Evolutionary conservation across 2,888 invertebrate genomes (phyloP), one percentile per base, ranked within the genome.

Genomic region (Muscina levida): DNA sequence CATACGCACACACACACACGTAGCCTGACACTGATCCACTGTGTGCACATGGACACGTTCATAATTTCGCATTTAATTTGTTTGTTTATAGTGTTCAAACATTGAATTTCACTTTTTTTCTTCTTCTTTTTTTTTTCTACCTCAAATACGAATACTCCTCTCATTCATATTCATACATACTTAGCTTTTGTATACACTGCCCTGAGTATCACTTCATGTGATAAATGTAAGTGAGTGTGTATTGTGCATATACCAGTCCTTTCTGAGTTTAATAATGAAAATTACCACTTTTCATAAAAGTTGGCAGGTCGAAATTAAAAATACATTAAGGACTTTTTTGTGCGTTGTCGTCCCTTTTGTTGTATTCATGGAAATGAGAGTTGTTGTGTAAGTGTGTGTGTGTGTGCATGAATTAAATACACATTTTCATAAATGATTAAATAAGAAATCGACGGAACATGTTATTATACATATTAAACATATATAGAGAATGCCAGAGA

Each of bases 241-340:
- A 3, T 5, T 31, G 3, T 31, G 31, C 31, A 31, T 31, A 8
- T 31, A 31, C 3, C 8, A 3, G 31, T 31, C 31, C 31, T 31
- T 3, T 65, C 15, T 51, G 51, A 71, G 66, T 31, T 31, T 75
- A 70, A 77, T 81, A 81, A 81, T 72, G 77, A 72, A 77, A 74
- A 81, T 77, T 70, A 81, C 80, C 56, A 81, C 77, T 77, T 81
- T 81, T 77, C 67, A 81, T 77, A 74, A 77, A 81, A 81, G 77
- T 72, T 80, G 80, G 70, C 80, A 77, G 80, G 77, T 73, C 44
- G 53, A 81, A 62, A 77, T 81, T 81, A 81, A 81, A 81, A 81
- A 81, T 81, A 71, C 77, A 81, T 81, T 81, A 81, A 81, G 73
- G 68, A 15, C 51, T 44, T 68, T 53, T 67, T 53, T 59, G 31